phyloP scores from a whole-genome alignment of 2,888 invertebrate genomes.

The Cerastis rubricosa region DNA sequence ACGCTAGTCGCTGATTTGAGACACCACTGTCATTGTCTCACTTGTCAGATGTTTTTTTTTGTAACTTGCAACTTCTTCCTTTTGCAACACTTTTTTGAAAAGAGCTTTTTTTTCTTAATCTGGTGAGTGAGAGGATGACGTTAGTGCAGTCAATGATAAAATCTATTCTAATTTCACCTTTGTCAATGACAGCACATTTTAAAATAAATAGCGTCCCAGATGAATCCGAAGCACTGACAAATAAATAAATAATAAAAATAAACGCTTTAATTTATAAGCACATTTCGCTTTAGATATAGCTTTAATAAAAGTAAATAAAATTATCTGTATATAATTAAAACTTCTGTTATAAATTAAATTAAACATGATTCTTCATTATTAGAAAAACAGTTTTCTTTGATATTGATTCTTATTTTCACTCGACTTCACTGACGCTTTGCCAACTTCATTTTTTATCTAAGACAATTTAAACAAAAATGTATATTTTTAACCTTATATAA shows the following conservation, averaged over 20 bases:
- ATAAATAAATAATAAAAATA: slow-evolving; percentile 63
- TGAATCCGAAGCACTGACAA: slow-evolving; percentile 87
- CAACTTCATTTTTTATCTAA: slow-evolving; percentile 42
- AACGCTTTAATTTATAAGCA: slow-evolving; percentile 66
- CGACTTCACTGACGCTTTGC: slow-evolving; percentile 61
- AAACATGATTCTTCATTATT: slow-evolving; percentile 39
- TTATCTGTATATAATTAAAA: slow-evolving; percentile 39
- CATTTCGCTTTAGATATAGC: slow-evolving; percentile 59
- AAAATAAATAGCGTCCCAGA: slow-evolving; percentile 82
- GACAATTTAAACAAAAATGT: slow-evolving; percentile 23
- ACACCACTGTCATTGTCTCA: slow-evolving; percentile 88
- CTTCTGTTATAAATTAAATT: slow-evolving; percentile 35
- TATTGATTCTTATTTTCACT: slow-evolving; percentile 52
- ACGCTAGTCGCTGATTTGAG: slow-evolving; percentile 89
- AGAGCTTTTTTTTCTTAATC: slow-evolving; percentile 55
- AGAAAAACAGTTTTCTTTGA: slow-evolving; percentile 46
- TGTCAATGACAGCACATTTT: slow-evolving; percentile 78
- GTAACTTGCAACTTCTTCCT: slow-evolving; percentile 38
- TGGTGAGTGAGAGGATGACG: slow-evolving; percentile 86
- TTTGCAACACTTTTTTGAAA: slow-evolving; percentile 47
- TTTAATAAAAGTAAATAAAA: slow-evolving; percentile 57
- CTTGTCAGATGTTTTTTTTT: slow-evolving; percentile 77
- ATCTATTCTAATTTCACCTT: slow-evolving; percentile 68
- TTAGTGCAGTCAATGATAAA: slow-evolving; percentile 80
- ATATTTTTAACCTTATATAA: slow-evolving; percentile 14